Evolutionary conservation across 2,888 invertebrate genomes (phyloP).

Genomic region (Idaea biselata): DNA sequence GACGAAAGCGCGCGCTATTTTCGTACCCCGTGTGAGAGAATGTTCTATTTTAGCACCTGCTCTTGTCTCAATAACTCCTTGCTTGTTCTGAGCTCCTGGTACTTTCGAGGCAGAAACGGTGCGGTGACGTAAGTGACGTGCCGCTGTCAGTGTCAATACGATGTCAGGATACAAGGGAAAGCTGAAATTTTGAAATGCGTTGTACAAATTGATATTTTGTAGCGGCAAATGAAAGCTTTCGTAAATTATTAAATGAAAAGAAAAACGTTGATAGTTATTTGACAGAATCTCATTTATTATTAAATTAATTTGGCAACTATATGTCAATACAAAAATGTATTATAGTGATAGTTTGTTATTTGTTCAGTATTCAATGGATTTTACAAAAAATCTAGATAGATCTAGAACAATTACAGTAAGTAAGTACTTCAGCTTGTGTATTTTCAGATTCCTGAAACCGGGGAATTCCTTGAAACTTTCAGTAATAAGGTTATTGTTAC

Average conservation of each 20-base stretch:
- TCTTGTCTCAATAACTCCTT: slow-evolving; percentile 49
- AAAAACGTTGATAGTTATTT: background rate
- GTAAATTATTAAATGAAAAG: background rate
- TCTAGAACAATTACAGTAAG: background rate
- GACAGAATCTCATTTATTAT: background rate
- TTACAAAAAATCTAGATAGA: background rate
- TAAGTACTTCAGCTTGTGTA: background rate
- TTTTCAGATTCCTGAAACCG: slow-evolving; percentile 9
- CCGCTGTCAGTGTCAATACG: slow-evolving; percentile 63
- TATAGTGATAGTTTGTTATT: no score
- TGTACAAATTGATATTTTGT: background rate
- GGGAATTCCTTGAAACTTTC: slow-evolving; percentile 70
- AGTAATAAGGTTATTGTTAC: slow-evolving; percentile 78
- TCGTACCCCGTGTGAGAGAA: slow-evolving; percentile 55
- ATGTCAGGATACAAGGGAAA: slow-evolving; percentile 34
- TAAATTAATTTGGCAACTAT: background rate
- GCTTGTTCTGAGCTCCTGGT: slow-evolving; percentile 62
- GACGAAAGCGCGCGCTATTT: slow-evolving; percentile 51
- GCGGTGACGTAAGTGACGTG: slow-evolving; percentile 75
- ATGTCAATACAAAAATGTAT: background rate
- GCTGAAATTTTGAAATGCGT: slow-evolving; percentile 18
- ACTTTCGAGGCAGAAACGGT: slow-evolving; percentile 60
- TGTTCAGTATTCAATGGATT: background rate
- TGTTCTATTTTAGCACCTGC: slow-evolving; percentile 70
- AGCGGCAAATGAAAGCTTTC: background rate